These are phyloP conservation scores for Babylonia areolata DNA, from an alignment of 1,140 invertebrate species.

Conservation along the genomic window DNA sequence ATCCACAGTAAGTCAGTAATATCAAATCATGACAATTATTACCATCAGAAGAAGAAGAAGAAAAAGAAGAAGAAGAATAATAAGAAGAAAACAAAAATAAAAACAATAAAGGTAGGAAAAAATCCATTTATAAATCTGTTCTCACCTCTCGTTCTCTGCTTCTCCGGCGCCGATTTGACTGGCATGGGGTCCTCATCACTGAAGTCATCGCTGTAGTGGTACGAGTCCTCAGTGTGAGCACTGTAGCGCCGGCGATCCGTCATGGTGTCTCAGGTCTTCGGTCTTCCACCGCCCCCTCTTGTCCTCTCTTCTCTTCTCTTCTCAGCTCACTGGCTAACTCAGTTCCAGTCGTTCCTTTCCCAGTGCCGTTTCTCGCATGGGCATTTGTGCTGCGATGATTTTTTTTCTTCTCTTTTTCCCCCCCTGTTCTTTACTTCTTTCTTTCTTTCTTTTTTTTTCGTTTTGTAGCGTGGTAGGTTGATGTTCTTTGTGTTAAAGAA, in stretches of 20 bases:
- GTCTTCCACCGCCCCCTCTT: background rate
- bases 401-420: too few relatives aligned
- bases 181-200: constrained; percentile 48
- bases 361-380: too few relatives aligned
- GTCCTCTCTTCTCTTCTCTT: background rate
- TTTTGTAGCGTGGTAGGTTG: too few relatives aligned
- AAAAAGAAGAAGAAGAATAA: too few relatives aligned
- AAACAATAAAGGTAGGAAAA: background rate
- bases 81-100: background rate
- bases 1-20: too few relatives aligned
- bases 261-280: constrained; percentile 1
- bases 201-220: constrained; percentile 56
- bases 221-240: constrained; percentile 23
- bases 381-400: too few relatives aligned
- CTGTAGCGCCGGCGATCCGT: background rate
- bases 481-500: background rate
- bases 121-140: background rate
- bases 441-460: too few relatives aligned
- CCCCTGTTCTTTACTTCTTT: too few relatives aligned
- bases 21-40: too few relatives aligned
- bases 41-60: too few relatives aligned
- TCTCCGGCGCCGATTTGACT: background rate
- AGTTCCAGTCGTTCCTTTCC: too few relatives aligned
- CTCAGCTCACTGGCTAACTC: too few relatives aligned
- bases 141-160: constrained; percentile 18